Base-by-base conservation (phyloP, 2,888 invertebrate species). In the Drosophila seclusa region DNA sequence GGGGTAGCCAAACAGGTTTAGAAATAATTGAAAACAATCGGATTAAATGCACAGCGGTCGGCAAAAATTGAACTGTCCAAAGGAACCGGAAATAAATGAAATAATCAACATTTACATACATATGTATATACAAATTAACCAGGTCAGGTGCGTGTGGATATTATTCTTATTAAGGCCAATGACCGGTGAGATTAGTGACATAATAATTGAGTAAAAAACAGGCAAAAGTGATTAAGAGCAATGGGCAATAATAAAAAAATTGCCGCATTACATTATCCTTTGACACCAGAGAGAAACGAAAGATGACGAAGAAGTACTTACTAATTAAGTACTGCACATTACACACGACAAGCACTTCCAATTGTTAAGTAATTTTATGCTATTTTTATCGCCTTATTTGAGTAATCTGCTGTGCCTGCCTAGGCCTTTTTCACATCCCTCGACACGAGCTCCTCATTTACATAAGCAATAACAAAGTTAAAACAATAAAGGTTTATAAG, bases 21-120 rank as follows among this genome's bases (percentile, higher is more conserved):
- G 64, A 69, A 82, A 87, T 82, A 84, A 84, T 84, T 87, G 83
- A 87, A 84, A 87, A 76, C 87, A 74, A 82, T 87, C 76, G 76
- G 70, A 67, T 83, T 87, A 74, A 87, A 84, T 76, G 78, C 81
- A 79, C 68, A 82, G 74, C 60, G 72, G 69, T 63, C 38, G 68
- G 50, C 61, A 70, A 50, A 69, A 67, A 52, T 63, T 79, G 62
- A 72, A 60, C 68, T 24, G 53, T 40, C 24, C 65, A 65, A 75
- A 62, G 53, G 63, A 38, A 52, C 57, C 59, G 78, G 58, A 70
- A 79, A 69, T 58, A 61, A 59, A 72, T 62, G 73, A 65, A 81
- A 68, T 81, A 68, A 75, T 55, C 57, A 75, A 59, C 67, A 69
- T 72, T 65, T 68, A 57, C 21, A 57, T 57, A n/a, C n/a, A n/a